Base-by-base conservation (phyloP, 2,888 invertebrate species). In the Deilephila elpenor region DNA sequence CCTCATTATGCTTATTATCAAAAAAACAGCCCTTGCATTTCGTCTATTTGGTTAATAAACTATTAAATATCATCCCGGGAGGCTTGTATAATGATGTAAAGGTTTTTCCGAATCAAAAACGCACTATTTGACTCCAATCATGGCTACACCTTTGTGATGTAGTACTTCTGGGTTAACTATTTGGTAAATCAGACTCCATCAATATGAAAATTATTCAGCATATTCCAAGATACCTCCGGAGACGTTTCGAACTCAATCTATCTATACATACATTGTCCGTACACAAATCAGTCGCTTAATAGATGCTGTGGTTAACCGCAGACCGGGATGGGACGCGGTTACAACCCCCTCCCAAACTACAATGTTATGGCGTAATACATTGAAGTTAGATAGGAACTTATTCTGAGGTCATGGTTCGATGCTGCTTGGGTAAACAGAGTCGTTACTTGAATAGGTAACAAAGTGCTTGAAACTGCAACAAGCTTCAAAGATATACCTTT, bases 291-390 rank as follows among this genome's bases (percentile, higher is more conserved):
- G 67, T 80, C 78, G 75, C 76, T 82, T 80, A 83, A 84, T 82
- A 84, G 83, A 82, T 82, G 84, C 83, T 81, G 83, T 74, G 83
- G 86, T 81, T 78, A 78, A 79, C 83, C 83, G 75, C 75, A 79
- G 75, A 71, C 61, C 74, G 76, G 78, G 75, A 73, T 73, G 74
- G 76, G 78, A 76, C 76, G 77, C 78, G 72, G 78, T 78, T 74
- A 79, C 72, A 72, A 17, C 67, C 17, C 17, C 67, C 67, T 20
- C 11, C 14, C 14, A 5, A n/a, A 17, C 56, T 51, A 67, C 67
- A 67, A 51, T 67, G 67, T 67, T 67, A 67, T 51, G 25, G 67
- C 51, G 25, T 29, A 67, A 56, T 56, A 19, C 44, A 44, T 44
- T 67, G 17, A 51, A 67, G 44, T 67, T 67, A 67, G 51, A 67